Percentiles rank a stretch among this genome's conserved stretches.
Evolutionary conservation across 2,888 invertebrate species (phyloP).

Genomic region (Dynastes tityus): DNA sequence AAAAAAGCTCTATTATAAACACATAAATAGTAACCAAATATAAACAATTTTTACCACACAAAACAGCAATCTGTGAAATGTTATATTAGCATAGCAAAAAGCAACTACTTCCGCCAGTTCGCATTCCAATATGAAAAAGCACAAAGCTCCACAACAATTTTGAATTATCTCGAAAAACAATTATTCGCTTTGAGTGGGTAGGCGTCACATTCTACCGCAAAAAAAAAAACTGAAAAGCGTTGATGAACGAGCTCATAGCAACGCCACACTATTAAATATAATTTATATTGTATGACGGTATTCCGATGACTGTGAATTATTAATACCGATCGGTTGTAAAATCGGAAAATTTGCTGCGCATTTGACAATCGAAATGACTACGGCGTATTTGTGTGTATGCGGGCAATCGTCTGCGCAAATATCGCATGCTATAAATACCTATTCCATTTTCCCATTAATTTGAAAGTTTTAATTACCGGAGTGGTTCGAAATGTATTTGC

Average conservation of each 20-base stretch:
- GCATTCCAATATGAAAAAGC: background rate
- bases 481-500: slow-evolving; percentile 53
- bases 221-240: slow-evolving; percentile 3
- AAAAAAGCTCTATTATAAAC: too few relatives aligned
- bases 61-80: too few relatives aligned
- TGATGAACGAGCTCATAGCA: slow-evolving; percentile 7
- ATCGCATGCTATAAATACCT: slow-evolving; percentile 50
- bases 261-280: slow-evolving; percentile 9
- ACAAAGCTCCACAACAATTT: background rate
- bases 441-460: slow-evolving; percentile 55
- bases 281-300: slow-evolving; percentile 4
- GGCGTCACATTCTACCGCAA: background rate
- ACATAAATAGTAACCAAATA: too few relatives aligned
- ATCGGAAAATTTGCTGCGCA: slow-evolving; percentile 10
- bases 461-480: slow-evolving; percentile 57
- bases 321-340: background rate
- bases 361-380: background rate
- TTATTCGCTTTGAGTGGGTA: background rate
- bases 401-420: slow-evolving; percentile 24
- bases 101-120: too few relatives aligned
- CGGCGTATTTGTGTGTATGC: background rate
- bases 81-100: too few relatives aligned
- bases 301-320: slow-evolving; percentile 10
- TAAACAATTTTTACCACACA: too few relatives aligned
- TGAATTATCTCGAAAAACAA: background rate